Percentiles rank a stretch among this genome's conserved stretches.
phyloP scores from a whole-genome alignment of 2,888 invertebrate genomes.

The Strigamia maritima region DNA sequence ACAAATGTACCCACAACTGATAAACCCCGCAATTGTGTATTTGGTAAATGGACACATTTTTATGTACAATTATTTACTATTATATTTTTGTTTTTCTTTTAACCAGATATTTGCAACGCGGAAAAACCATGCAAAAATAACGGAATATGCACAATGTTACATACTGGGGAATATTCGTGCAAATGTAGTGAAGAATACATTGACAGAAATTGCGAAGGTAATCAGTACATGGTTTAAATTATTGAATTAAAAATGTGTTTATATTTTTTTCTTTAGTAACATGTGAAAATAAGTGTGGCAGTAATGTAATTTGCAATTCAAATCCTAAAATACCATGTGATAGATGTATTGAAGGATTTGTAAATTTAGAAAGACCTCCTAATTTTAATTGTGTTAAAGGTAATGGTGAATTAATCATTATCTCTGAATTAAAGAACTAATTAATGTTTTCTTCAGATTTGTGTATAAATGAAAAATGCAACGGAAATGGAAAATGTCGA shows the following conservation, averaged over 20 bases:
- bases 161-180: neutral
- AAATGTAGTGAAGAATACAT: neutral
- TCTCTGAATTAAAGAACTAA: neutral
- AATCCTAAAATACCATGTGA: neutral
- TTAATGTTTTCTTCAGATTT: neutral
- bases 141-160: neutral
- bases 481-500: neutral
- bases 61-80: neutral
- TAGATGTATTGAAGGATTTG: neutral
- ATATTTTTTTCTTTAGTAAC: neutral
- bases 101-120: neutral
- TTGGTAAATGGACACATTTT: neutral
- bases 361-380: neutral
- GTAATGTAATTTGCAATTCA: neutral
- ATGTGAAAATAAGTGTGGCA: neutral
- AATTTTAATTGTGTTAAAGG: neutral
- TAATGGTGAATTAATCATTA: neutral
- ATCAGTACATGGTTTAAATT: neutral
- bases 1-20: neutral
- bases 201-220: neutral
- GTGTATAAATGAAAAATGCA: neutral
- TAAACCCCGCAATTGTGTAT: neutral
- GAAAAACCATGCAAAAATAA: neutral
- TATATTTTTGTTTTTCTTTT: neutral
- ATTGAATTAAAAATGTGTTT: neutral